Percentiles rank a stretch among this genome's conserved stretches.
Evolutionary conservation across 2,113 vertebrate genomes (phyloP).

Genomic region (Poicephalus gulielmi): DNA sequence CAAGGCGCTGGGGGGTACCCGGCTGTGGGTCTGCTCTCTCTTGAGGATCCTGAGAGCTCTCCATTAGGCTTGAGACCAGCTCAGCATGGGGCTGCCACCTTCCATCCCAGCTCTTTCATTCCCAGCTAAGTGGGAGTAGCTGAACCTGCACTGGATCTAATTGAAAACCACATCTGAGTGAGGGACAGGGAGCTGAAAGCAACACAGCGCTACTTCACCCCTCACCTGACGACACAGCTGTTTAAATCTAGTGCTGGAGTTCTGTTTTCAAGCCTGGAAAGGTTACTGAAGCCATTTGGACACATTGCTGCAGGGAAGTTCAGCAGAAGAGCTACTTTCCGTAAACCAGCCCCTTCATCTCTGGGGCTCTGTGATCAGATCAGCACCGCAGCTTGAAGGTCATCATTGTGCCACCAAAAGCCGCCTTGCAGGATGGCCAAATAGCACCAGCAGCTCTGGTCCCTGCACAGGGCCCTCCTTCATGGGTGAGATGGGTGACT

Average conservation of each 20-base stretch:
- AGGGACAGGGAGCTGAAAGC: background rate
- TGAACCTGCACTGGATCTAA: rapidly evolving
- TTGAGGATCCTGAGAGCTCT: rapidly evolving
- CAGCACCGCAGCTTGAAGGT: background rate
- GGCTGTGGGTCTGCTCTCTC: background rate
- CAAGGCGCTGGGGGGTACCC: rapidly evolving
- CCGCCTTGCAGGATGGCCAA: background rate
- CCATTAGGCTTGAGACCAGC: rapidly evolving
- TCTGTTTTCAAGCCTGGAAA: background rate
- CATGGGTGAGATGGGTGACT: rapidly evolving
- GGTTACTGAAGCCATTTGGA: background rate
- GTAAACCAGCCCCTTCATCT: background rate
- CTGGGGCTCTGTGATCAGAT: background rate
- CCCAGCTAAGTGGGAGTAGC: background rate
- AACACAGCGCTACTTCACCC: background rate
- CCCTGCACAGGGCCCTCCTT: background rate
- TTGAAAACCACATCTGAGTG: background rate
- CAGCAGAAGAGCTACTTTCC: background rate
- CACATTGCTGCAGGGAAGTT: background rate
- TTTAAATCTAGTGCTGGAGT: background rate
- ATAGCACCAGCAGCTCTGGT: rapidly evolving
- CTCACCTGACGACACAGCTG: background rate
- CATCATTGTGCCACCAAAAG: rapidly evolving
- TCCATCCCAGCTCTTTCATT: background rate
- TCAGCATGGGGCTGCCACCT: rapidly evolving